Evolutionary conservation across 2,888 invertebrate genomes (phyloP).

Genomic region (Ptychoptera albimana): DNA sequence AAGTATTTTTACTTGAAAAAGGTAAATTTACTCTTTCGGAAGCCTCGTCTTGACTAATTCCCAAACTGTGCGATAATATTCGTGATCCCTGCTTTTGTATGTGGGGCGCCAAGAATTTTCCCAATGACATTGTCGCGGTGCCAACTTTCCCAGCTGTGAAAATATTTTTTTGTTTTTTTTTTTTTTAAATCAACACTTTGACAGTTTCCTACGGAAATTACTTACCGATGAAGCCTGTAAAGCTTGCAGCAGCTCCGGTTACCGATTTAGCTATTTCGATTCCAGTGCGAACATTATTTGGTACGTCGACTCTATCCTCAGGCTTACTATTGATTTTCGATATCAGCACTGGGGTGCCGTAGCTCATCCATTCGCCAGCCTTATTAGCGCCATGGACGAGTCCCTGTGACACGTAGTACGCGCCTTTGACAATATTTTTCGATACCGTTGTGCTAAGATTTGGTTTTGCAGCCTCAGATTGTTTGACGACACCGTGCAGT

Average conservation of each 20-base stretch:
- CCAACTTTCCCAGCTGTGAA: constrained; percentile 39
- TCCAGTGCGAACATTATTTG: constrained; percentile 35
- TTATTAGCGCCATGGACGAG: constrained; percentile 49
- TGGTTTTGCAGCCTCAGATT: constrained; percentile 12
- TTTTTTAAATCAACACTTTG: not conserved
- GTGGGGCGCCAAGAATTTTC: constrained; percentile 49
- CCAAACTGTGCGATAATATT: constrained; percentile 37
- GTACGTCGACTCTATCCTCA: constrained; percentile 30
- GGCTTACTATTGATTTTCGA: constrained; percentile 34
- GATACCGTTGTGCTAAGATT: constrained; percentile 22
- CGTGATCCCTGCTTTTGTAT: constrained; percentile 45
- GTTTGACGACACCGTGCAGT: constrained; percentile 37
- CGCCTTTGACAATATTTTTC: constrained; percentile 31
- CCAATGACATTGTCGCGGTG: constrained; percentile 47
- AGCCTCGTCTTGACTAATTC: constrained; percentile 37
- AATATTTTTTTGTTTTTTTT: not conserved
- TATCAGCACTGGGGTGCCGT: constrained; percentile 43
- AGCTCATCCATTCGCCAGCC: constrained; percentile 40
- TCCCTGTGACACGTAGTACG: constrained; percentile 49
- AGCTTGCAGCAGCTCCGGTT: constrained; percentile 47
- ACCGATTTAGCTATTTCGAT: constrained; percentile 49
- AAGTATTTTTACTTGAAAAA: not conserved
- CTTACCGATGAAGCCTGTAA: constrained; percentile 38
- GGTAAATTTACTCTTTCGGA: constrained; percentile 32
- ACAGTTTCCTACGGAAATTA: not conserved